These are phyloP conservation scores for Sepioteuthis lessoniana DNA, from an alignment of 2,888 invertebrate species.

Conservation along the genomic window DNA sequence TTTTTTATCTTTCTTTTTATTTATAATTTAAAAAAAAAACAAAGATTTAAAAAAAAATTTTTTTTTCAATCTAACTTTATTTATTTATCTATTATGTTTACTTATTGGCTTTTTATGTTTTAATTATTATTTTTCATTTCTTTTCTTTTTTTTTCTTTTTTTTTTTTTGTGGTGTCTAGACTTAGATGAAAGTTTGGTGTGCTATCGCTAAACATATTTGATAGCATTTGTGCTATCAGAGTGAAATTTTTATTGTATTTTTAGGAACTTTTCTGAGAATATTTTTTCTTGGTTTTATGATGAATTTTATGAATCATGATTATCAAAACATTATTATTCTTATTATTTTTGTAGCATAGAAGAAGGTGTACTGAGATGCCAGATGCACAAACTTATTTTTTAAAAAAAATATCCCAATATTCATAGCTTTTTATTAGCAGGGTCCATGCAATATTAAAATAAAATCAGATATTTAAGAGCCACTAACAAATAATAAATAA, in stretches of 20 bases:
- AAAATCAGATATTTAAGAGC: background rate
- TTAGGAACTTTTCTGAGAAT: conserved; percentile 39
- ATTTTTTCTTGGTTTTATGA: background rate
- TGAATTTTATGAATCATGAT: conserved; percentile 34
- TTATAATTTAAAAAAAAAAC: background rate
- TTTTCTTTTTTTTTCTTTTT: conserved; percentile 39
- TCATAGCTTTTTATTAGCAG: conserved; percentile 46
- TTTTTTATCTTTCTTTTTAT: conserved; percentile 36
- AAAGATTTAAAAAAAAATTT: background rate
- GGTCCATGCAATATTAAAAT: conserved; percentile 44
- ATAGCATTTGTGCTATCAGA: conserved; percentile 41
- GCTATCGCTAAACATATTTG: conserved; percentile 45
- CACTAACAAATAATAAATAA: background rate
- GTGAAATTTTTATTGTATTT: conserved; percentile 42
- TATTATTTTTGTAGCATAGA: conserved; percentile 38
- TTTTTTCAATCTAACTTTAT: background rate
- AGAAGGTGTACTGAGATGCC: conserved; percentile 10
- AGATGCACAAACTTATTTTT: background rate
- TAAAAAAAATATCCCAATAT: background rate
- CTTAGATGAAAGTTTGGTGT: conserved; percentile 46
- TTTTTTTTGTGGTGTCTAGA: conserved; percentile 47
- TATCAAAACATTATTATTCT: conserved; percentile 25
- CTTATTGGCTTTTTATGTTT: conserved; percentile 7
- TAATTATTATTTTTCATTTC: background rate
- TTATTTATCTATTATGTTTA: conserved; percentile 12